Conservation (phyloP, 2,113 vertebrate genomes). For the Oxyura jamaicensis region DNA sequence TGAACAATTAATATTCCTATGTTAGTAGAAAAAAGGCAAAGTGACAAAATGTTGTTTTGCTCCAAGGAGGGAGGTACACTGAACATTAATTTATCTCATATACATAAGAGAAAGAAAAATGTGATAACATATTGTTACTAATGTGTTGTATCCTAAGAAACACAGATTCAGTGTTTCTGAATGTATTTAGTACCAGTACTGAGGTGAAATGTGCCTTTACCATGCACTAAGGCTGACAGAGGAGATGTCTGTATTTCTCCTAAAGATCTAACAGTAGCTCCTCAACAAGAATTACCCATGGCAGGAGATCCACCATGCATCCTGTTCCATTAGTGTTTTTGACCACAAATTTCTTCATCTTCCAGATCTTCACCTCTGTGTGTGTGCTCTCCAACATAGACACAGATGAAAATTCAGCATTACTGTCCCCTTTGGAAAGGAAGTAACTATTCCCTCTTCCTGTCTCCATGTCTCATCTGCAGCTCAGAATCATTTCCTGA, state of each 20-base stretch:
- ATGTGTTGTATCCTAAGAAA: not conserved
- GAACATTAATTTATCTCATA: not conserved
- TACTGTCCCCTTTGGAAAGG: not conserved
- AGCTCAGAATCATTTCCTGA: not conserved
- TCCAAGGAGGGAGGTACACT: not conserved
- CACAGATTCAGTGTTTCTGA: not conserved
- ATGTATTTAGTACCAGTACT: not conserved
- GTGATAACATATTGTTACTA: not conserved
- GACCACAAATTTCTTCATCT: not conserved
- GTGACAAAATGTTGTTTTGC: not conserved
- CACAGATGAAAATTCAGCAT: not conserved
- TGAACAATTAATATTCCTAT: slow-evolving; percentile 5
- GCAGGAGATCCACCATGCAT: not conserved
- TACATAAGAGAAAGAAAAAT: not conserved
- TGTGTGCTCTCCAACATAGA: not conserved
- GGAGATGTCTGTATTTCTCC: not conserved
- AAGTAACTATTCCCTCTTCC: not conserved
- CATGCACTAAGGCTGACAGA: not conserved
- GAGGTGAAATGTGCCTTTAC: not conserved
- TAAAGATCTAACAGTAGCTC: not conserved
- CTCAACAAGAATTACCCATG: not conserved
- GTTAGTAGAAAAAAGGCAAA: not conserved
- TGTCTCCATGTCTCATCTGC: no score
- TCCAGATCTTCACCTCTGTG: no score
- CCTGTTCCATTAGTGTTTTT: not conserved